Conservation (phyloP, 2,113 vertebrate genomes). For the Scopus umbretta region DNA sequence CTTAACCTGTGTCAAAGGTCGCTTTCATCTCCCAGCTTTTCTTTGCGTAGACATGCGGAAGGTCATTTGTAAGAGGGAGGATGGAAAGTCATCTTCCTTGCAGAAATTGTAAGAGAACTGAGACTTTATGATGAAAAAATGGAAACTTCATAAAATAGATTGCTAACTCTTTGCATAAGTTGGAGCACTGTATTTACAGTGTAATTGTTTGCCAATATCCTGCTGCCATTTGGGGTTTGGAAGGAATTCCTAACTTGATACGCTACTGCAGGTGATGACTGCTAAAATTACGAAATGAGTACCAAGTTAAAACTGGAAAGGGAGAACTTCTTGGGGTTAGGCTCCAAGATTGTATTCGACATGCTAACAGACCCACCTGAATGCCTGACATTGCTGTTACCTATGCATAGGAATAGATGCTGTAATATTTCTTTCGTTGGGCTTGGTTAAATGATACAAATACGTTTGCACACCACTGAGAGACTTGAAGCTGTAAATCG, state of each 20-base stretch:
- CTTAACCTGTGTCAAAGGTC: background rate
- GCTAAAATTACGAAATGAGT: background rate
- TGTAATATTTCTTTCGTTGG: background rate
- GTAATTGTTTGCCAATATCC: background rate
- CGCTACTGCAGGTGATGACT: background rate
- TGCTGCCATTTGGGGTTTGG: background rate
- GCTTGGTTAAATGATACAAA: background rate
- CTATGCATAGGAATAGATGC: background rate
- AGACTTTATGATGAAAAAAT: background rate
- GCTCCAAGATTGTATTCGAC: background rate
- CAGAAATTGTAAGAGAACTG: background rate
- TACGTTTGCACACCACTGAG: background rate
- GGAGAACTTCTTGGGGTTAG: background rate
- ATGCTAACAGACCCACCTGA: background rate
- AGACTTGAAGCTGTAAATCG: background rate
- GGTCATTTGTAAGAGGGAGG: background rate
- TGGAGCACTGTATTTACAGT: background rate
- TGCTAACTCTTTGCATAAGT: background rate
- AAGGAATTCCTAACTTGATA: background rate
- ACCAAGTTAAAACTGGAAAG: background rate
- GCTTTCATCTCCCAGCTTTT: background rate
- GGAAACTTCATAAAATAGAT: background rate
- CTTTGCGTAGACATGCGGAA: background rate
- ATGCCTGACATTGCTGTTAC: background rate
- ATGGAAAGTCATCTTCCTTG: background rate